Base-by-base conservation (phyloP, 2,113 vertebrate genomes). In the Paradisaea rubra region DNA sequence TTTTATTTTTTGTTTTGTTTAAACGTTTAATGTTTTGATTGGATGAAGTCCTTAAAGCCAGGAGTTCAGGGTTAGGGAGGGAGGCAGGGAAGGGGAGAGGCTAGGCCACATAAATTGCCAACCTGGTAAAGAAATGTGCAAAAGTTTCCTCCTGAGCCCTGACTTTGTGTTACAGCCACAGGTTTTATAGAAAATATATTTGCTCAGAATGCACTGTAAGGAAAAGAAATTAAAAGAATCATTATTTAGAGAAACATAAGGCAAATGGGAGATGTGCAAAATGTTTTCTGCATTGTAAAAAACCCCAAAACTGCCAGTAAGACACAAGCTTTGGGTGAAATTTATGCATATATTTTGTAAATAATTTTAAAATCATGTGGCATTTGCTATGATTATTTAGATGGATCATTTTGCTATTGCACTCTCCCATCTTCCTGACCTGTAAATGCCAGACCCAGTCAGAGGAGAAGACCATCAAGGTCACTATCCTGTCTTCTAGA, bases 1-100 rank as follows among this genome's bases (percentile, higher is more conserved):
- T 81, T 95, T 91, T 59, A 74, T 94, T 91, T 77, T 85, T 53
- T 45, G 82, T 95, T 95, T 92, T 92, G 56, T 86, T 96, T 95
- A 92, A 95, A 84, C 2, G 41, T 86, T 91, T 90, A 31, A 6
- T 52, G 31, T 80, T 93, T 95, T 95, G 94, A 94, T 92, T 95
- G 90, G 82, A 42, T 59, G 82, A 85, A 90, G 69, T 52, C 81
- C 52, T 94, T 68, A 86, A 88, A 95, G 80, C 19, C 68, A 66
- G 82, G 76, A 95, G 74, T 93, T 73, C 4, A 9, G 47, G 61
- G 78, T 76, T 79, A 78, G 79, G 81, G 44, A 86, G 79, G 50
- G 74, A 59, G 41, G 35, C 57, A 72, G 70, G 35, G 69, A 44
- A 88, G 37, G 22, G 44, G 9, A 89, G 63, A 31, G 57, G 44